Evolutionary conservation across 2,888 invertebrate species (phyloP).

Genomic region (Diaphora mendica): DNA sequence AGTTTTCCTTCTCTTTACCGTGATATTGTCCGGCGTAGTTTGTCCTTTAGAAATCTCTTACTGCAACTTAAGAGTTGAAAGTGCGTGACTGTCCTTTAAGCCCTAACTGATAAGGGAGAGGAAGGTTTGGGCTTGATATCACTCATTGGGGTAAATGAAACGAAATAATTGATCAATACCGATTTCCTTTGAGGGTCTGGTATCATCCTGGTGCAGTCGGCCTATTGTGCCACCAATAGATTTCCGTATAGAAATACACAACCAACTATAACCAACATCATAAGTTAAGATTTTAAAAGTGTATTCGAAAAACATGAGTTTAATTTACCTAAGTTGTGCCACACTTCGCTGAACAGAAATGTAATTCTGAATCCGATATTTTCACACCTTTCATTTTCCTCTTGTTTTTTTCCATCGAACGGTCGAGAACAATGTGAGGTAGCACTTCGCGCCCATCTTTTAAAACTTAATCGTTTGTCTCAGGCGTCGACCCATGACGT

Average conservation of each 20-base stretch:
- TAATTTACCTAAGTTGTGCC: background rate
- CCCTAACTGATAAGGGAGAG: too few relatives aligned
- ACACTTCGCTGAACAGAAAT: background rate
- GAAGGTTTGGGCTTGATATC: too few relatives aligned
- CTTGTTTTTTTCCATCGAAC: conserved; percentile 37
- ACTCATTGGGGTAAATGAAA: too few relatives aligned
- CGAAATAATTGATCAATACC: too few relatives aligned
- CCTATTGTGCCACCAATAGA: too few relatives aligned
- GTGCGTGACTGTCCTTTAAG: too few relatives aligned
- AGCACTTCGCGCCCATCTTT: conserved; percentile 53
- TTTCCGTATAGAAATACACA: background rate
- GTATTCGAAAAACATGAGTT: background rate
- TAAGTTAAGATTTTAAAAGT: too few relatives aligned
- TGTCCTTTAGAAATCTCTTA: too few relatives aligned
- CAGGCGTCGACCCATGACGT: conserved; percentile 43
- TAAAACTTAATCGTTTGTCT: conserved; percentile 57
- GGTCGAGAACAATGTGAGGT: conserved; percentile 54
- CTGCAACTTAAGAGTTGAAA: too few relatives aligned
- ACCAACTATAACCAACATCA: background rate
- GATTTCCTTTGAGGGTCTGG: background rate
- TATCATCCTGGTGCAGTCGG: too few relatives aligned
- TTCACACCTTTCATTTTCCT: conserved; percentile 16
- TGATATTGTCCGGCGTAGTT: too few relatives aligned
- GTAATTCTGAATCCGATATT: background rate
- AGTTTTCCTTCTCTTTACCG: too few relatives aligned